phyloP scores from a whole-genome alignment of 2,888 invertebrate genomes.

The Tenthredo livida region DNA sequence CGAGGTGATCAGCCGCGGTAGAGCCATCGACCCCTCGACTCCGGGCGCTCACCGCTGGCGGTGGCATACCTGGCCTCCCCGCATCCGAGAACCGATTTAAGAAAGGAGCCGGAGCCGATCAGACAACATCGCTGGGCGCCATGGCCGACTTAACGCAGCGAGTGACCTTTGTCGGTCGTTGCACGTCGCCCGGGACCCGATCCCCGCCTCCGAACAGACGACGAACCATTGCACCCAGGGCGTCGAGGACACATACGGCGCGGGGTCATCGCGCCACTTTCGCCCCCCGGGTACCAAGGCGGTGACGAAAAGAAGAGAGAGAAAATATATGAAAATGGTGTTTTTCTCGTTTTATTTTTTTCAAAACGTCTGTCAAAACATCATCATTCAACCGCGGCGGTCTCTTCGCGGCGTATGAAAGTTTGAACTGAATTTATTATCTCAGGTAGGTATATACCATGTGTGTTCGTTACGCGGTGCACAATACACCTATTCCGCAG shows the following conservation, averaged over 20 bases:
- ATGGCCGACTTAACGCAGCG: slow-evolving; percentile 70
- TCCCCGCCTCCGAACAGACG: slow-evolving; percentile 20
- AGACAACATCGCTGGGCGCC: slow-evolving; percentile 54
- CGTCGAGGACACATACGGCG: not conserved
- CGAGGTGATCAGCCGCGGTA: slow-evolving; percentile 64
- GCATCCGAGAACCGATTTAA: slow-evolving; percentile 42
- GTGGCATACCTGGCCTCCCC: slow-evolving; percentile 43
- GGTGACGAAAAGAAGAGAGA: not conserved
- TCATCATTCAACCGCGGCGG: not conserved
- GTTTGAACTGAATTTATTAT: not conserved
- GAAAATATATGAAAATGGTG: not conserved
- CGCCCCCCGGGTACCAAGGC: slow-evolving; percentile 2
- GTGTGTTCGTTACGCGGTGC: not conserved
- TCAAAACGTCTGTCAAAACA: not conserved
- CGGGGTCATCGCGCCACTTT: slow-evolving; percentile 33
- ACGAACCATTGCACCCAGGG: slow-evolving; percentile 50
- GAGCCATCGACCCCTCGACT: slow-evolving; percentile 62
- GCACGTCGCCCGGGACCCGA: slow-evolving; percentile 67
- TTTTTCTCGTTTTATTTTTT: not conserved
- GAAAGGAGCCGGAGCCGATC: slow-evolving; percentile 47
- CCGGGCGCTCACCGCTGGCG: slow-evolving; percentile 22
- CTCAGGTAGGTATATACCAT: not conserved
- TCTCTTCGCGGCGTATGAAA: not conserved
- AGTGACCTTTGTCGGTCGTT: slow-evolving; percentile 74
- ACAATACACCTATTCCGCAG: not conserved